These are phyloP conservation scores for Orussus abietinus DNA, from an alignment of 1,140 invertebrate species.

Conservation along the genomic window DNA sequence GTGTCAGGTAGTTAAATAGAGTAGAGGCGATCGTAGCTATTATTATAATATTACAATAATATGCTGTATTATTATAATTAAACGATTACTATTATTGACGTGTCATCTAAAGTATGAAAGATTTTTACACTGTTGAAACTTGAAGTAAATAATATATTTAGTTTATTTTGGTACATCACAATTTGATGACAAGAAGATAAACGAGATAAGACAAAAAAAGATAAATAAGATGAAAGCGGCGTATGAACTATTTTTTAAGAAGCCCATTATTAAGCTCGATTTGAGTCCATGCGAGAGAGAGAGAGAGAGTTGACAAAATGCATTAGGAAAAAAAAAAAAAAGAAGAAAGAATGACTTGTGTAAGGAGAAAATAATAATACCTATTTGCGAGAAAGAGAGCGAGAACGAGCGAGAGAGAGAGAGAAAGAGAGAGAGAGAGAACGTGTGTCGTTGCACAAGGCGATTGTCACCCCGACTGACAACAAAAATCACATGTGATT, in stretches of 20 bases:
- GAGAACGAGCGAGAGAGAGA: too few relatives aligned
- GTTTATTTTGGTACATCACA: conserved; percentile 55
- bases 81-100: conserved; percentile 51
- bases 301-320: conserved; percentile 15
- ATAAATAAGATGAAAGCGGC: conserved; percentile 6
- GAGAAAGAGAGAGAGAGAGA: too few relatives aligned
- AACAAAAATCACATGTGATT: conserved; percentile 49
- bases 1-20: conserved; percentile 41
- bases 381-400: conserved; percentile 35
- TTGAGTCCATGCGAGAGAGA: conserved; percentile 32
- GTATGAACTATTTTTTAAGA: conserved; percentile 52
- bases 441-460: conserved; percentile 41
- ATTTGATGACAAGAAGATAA: conserved; percentile 45
- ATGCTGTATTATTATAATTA: conserved; percentile 51
- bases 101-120: conserved; percentile 52
- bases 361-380: conserved; percentile 17
- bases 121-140: conserved; percentile 54
- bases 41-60: conserved; percentile 51
- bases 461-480: conserved; percentile 45
- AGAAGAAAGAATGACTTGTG: conserved; percentile 9
- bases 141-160: conserved; percentile 56
- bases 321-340: conserved; percentile 13
- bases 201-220: conserved; percentile 19
- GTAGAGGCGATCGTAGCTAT: conserved; percentile 46
- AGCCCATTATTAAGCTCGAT: conserved; percentile 42